Evolutionary conservation across 1,140 invertebrate genomes (phyloP), one percentile per base, ranked within the genome.

Genomic region (Plutomurus gul): DNA sequence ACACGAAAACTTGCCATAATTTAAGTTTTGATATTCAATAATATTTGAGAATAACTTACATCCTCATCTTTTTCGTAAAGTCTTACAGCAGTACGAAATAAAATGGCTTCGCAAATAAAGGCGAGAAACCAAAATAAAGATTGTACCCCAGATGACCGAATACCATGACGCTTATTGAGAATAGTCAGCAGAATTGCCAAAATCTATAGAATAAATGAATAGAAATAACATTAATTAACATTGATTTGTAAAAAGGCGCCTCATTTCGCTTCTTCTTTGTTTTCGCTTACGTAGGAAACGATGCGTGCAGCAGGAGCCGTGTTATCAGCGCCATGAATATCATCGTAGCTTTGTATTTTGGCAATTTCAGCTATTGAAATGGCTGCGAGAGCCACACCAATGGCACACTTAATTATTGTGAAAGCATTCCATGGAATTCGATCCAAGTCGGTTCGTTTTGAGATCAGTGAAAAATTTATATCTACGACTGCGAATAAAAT

Each of bases 111-210:
- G 80, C 90, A 92, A 30, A 96, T 13, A 4, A 88, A 86, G 51
- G 94, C 85, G 3, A 94, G 85, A 39, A 95, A 89, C 95, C 95
- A 98, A 87, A 96, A 98, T 49, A 95, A 87, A 85, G 96, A 96
- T 82, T 95, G 87, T 60, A 95, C 88, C 25, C 95, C 96, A n/a
- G 96, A 97, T 16, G 94, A 93, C 83, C 92, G 88, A 80, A 96
- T 88, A 33, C 95, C 96, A 88, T 91, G 33, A 16, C 37, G 75
- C 8, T 49, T 20, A n/a, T 22, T 60, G 1, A 75, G 7, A 13
- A 79, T 11, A 4, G 30, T 51, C 1, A 78, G 65, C 0, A n/a
- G 8, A 1, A 73, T 10, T n/a, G 37, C 65, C 13, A 78, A 6
- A 30, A 46, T 22, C 75, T 76, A 60, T 56, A 27, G 11, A 10